Evolutionary conservation across 1,140 invertebrate genomes (phyloP), one percentile per base, ranked within the genome.

Genomic region (Pemphigus obesinymphae): DNA sequence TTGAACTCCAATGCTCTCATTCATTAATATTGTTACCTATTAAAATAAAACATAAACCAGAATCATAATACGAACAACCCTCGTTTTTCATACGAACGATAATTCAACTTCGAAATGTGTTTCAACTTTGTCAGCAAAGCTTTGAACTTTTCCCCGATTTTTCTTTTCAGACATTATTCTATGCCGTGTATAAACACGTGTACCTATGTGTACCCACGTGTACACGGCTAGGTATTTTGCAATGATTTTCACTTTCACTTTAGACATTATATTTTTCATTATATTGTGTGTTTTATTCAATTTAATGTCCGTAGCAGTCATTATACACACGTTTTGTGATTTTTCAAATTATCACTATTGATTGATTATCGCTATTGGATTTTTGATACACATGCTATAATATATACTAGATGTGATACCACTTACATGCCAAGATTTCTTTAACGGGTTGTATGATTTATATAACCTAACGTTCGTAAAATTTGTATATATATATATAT

Each of bases 161-260:
- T 34, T 34, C 34, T 6, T 34, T 17, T 8, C 20, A 31, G 15
- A 63, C 29, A 63, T 63, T 34, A 34, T 63, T 63, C 6, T 34
- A n/a, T n/a, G n/a, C n/a, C n/a, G n/a, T n/a, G 53, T 58, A 61
- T 58, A n/a, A 3, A 29, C 29, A 61, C 29, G 29, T 23, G 15
- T 61, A 8, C 23, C 11, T 55, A 55, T 55, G 53, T 26, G 26
- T 11, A 58, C 53, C 23, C 26, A 58, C 5, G n/a, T 20, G n/a
- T 26, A 13, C 11, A 58, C 53, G 53, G 53, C 26, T 11, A 5
- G 23, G 53, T n/a, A 58, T 66, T 66, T 66, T 66, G 63, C 20
- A 66, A 66, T 10, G 63, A 37, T 66, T 66, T 66, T 66, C 31
- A 66, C 63, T 66, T 66, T 66, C 63, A 66, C 63, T 66, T 66